Base-by-base conservation (phyloP, 1,140 invertebrate species). In the Bathynomus jamesi region DNA sequence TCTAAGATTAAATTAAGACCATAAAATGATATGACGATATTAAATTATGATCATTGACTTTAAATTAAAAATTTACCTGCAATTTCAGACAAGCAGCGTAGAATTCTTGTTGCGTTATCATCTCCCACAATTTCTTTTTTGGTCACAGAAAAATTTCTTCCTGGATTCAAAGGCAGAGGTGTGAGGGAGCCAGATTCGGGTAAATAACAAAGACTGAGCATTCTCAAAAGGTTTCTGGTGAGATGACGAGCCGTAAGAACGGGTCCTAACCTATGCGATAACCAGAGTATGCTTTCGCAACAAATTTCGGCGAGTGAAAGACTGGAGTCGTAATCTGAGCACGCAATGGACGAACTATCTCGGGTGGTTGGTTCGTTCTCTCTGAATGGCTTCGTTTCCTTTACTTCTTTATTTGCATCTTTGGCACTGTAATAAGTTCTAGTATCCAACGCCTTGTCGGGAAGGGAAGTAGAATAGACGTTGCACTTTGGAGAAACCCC, bases 181-280 rank as follows among this genome's bases (percentile, higher is more conserved):
- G 68, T 65, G 29, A 72, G 60, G 53, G 75, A 40, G 53, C 72
- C 75, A 46, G 74, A 76, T 32, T 71, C 65, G 67, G 74, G 92
- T 27, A 93, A 87, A 80, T 97, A 99, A 82, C 96, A 98, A 0
- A 98, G 82, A 0, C 93, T 92, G 13, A 98, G 82, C 90, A 98
- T 96, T 77, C 95, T 88, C 3, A 99, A 83, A 40, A 99, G 84
- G 85, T 98, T 98, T 53, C 92, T 85, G 0, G 95, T 93, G 27
- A 98, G 85, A 84, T 93, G 90, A 76, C 91, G 88, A 17, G 95
- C 92, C 3, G 94, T 95, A 5, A 99, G 84, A 28, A 98, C 92
- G 0, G 96, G 96, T 0, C 96, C 96, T n/a, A 98, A 83, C 76
- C 94, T 87, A 83, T 96, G 92, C 0, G 93, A 89, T 25, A 98